A percentile compares a stretch with the other conserved stretches of the same genome.
These are phyloP conservation scores for Anoplolepis gracilipes DNA, from an alignment of 1,140 invertebrate genomes.

Conservation along the genomic window DNA sequence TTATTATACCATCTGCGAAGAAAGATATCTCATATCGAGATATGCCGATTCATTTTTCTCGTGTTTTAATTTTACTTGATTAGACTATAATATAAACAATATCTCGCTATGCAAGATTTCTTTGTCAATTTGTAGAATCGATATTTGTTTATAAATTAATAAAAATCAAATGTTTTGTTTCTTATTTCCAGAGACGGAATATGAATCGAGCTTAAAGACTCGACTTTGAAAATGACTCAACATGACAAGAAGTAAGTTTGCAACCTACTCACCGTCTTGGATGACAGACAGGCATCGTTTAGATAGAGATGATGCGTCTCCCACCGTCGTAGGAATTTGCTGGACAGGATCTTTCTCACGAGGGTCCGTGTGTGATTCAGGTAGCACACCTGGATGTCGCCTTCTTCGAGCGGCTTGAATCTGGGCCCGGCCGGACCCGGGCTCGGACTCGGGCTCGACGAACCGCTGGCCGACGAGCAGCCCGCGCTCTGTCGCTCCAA, in stretches of 20 bases:
- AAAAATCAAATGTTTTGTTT: background rate
- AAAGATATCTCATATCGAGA: background rate
- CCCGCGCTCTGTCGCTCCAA: constrained; percentile 82
- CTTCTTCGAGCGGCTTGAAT: constrained; percentile 92
- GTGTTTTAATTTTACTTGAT: background rate
- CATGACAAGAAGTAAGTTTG: background rate
- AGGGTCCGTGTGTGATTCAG: constrained; percentile 93
- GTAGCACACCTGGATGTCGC: constrained; percentile 92
- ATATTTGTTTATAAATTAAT: background rate
- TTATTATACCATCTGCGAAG: background rate
- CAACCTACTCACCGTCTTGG: constrained; percentile 90
- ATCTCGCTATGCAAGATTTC: background rate
- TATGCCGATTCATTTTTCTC: background rate
- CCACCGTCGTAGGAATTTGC: constrained; percentile 93
- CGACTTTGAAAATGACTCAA: background rate
- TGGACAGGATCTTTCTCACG: constrained; percentile 93
- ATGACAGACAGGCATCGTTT: constrained; percentile 90
- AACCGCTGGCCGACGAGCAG: constrained; percentile 79
- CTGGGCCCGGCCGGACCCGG: constrained; percentile 88
- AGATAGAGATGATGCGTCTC: constrained; percentile 92
- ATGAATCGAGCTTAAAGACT: background rate
- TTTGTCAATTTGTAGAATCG: background rate
- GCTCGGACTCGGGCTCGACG: constrained; percentile 83
- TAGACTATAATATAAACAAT: background rate
- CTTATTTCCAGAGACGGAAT: background rate